phyloP scores from a whole-genome alignment of 2,888 invertebrate species.

The Lasioglossum figueresi region DNA sequence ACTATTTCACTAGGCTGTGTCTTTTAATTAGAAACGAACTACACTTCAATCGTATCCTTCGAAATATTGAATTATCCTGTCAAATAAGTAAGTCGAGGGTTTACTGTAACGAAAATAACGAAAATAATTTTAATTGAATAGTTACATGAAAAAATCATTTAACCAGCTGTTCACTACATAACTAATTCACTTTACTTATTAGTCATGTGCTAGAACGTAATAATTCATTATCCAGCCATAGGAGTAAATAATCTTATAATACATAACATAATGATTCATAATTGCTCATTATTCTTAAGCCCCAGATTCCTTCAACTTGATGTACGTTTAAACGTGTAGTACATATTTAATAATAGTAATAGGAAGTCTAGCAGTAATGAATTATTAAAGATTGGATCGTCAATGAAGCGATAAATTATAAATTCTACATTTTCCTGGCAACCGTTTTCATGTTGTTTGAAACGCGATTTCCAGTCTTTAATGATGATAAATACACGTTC shows the following conservation, averaged over 20 bases:
- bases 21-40: no score
- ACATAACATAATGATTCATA: neutral
- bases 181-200: neutral
- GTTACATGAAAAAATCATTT: neutral
- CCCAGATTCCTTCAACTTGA: neutral
- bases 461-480: slow-evolving; percentile 7
- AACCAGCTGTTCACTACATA: neutral
- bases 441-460: neutral
- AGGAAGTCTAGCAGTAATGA: neutral
- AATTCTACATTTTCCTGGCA: neutral
- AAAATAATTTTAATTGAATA: neutral
- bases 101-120: neutral
- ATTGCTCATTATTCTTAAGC: neutral
- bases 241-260: neutral
- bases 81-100: no score
- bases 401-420: neutral
- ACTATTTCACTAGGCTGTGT: no score
- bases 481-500: slow-evolving; percentile 31
- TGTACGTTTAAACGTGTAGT: neutral
- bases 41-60: no score
- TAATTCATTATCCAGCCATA: neutral
- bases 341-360: neutral
- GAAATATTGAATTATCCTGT: no score
- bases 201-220: neutral
- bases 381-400: neutral